Base-by-base conservation (phyloP, 2,888 invertebrate genomes). In the Machimus atricapillus region DNA sequence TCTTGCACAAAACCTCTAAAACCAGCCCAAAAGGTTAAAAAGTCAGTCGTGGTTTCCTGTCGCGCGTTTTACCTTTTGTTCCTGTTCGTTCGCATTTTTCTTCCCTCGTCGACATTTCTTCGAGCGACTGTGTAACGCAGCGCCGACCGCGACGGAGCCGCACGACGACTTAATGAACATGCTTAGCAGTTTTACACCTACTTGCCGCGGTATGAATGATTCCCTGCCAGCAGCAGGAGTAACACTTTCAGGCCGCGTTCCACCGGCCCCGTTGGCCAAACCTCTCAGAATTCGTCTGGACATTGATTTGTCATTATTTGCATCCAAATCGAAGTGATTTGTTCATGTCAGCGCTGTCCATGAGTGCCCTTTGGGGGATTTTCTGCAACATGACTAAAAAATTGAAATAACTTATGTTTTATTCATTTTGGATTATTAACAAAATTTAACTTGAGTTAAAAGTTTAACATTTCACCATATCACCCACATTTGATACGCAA, bases 21-120 rank as follows among this genome's bases (percentile, higher is more conserved):
- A 73, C 40, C 73, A 85, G 82, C 83, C 87, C 83, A 78, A 87
- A 83, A 87, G 83, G 87, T 82, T 82, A 73, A 87, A 87, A 87
- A 23, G 83, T 87, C 87, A 87, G 85, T 78, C 87, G 87, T 85
- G 83, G 87, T 87, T 87, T 87, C 87, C 87, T 87, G 87, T 87
- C 87, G 87, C 85, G 87, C 78, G 87, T 85, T 85, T 87, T 85
- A 74, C 78, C 58, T 82, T 58, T 46, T 77, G 66, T 78, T 74
- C 16, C 27, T 76, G 76, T 40, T 76, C 34, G 76, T 76, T 76
- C 40, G 19, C 66, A 66, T 66, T 66, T 66, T 66, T 23, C 2
- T 66, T 66, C 66, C 8, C 27, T 66, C 76, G 40, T 31, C 37
- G 27, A 74, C 85, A 46, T 74, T 85, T 74, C 82, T 82, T 82